A percentile compares a stretch with the other conserved stretches of the same genome.
phyloP scores from a whole-genome alignment of 2,797 vertebrate genomes.

The Liparis tanakae region DNA sequence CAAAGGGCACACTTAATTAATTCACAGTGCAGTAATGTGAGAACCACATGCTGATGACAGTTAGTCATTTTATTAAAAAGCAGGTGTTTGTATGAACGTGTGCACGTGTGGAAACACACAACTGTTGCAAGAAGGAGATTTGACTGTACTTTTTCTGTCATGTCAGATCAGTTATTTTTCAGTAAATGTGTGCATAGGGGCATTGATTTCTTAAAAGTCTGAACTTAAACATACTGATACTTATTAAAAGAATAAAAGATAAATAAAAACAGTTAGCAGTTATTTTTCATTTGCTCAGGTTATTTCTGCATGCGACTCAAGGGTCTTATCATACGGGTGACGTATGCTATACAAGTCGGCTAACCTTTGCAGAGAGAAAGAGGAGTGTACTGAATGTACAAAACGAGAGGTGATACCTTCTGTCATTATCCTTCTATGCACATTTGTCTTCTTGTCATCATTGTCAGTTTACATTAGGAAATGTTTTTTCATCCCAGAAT shows the following conservation, averaged over 20 bases:
- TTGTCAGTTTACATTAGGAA: conserved; percentile 45
- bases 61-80: conserved; percentile 59
- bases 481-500: conserved; percentile 33
- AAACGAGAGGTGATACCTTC: conserved; percentile 29
- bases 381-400: conserved; percentile 2
- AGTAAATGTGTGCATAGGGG: neutral
- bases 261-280: neutral
- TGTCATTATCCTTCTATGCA: conserved; percentile 27
- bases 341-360: neutral
- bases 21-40: conserved; percentile 65
- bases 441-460: conserved; percentile 36
- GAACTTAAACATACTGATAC: neutral
- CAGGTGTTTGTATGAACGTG: conserved; percentile 33
- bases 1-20: conserved; percentile 75
- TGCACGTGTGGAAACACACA: conserved; percentile 1
- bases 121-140: neutral
- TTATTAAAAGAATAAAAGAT: too few relatives aligned
- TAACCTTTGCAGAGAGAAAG: conserved; percentile 18
- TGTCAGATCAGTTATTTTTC: neutral
- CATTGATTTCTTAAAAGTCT: neutral
- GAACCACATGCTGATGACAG: conserved; percentile 64
- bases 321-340: neutral
- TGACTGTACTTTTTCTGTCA: neutral
- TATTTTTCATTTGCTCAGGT: neutral
- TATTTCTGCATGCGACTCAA: neutral